Base-by-base conservation (phyloP, 2,797 vertebrate genomes). In the Oryzias dopingdopingensis region DNA sequence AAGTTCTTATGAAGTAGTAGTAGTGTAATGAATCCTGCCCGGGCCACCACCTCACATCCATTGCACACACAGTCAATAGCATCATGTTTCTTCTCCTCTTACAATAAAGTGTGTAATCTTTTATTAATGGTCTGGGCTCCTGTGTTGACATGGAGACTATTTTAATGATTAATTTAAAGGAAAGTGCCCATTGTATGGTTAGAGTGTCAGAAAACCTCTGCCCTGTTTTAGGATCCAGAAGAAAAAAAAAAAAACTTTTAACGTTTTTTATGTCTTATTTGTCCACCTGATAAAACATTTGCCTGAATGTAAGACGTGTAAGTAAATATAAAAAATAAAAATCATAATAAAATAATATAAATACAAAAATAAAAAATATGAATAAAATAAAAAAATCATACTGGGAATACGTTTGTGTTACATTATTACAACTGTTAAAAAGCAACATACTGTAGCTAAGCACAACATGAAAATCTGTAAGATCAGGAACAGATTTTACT, bases 161-260 rank as follows among this genome's bases (percentile, higher is more conserved):
- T 87, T 89, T 62, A 90, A 88, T 89, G 85, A 89, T 90, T 90
- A 58, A 89, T 87, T 75, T 65, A 80, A 83, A 79, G 67, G 67
- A 81, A 81, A 83, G 79, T 81, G 65, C 63, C 73, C 56, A 83
- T 82, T 79, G 73, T 78, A 32, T 62, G 22, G 62, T 0, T 44
- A 57, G 20, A 65, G 62, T 63, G 52, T 58, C 46, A 32, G 49
- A 61, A 22, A 74, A 18, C 43, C 16, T 14, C 51, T 24, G 8
- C 46, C 50, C 67, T 61, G 42, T 70, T 73, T 32, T 8, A 14
- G 37, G 8, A 8, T 14, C 62, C 44, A 45, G 37, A 58, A 14
- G 24, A 20, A 2, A 41, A 0, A 0, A 59, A n/a, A 41, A 46
- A 18, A 42, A 42, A 24, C 18, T 56, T 61, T 22, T 52, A 55